Evolutionary conservation across 2,797 vertebrate species (phyloP).

Genomic region (Prionace glauca): DNA sequence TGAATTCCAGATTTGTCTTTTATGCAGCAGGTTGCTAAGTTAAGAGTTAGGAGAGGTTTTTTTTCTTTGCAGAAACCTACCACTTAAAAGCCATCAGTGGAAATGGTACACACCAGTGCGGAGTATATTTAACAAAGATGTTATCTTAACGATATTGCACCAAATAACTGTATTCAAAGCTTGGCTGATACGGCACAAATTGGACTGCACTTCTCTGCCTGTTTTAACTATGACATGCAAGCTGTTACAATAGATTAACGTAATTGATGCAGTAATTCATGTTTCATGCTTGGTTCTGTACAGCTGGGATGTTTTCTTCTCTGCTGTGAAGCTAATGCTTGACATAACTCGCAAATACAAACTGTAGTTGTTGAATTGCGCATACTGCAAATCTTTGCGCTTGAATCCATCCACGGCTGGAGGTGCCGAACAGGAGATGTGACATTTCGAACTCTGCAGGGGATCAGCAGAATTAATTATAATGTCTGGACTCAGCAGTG

Average conservation of each 20-base stretch:
- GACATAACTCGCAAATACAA: slow-evolving; percentile 12
- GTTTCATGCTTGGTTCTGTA: not conserved
- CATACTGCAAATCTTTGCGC: slow-evolving; percentile 23
- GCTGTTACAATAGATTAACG: not conserved
- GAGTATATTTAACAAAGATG: not conserved
- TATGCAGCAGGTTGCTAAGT: not conserved
- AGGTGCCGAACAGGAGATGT: slow-evolving; percentile 19
- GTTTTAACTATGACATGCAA: not conserved
- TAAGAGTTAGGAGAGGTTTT: not conserved
- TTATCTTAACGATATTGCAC: not conserved
- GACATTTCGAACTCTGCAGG: slow-evolving; percentile 24
- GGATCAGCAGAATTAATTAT: slow-evolving; percentile 7
- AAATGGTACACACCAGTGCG: not conserved
- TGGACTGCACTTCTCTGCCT: not conserved
- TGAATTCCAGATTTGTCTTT: not conserved
- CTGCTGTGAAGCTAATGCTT: not conserved
- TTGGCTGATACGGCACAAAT: not conserved
- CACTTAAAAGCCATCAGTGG: not conserved
- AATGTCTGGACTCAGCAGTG: not conserved
- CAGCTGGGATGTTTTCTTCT: not conserved
- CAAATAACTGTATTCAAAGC: not conserved
- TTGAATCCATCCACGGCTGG: slow-evolving; percentile 27
- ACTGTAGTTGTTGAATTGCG: slow-evolving; percentile 35
- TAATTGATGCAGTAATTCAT: slow-evolving; percentile 18
- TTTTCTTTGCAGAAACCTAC: not conserved